A percentile compares a stretch with the other conserved stretches of the same genome.
Conservation (phyloP, 2,888 invertebrate genomes). For the Matsumyia berberina region DNA sequence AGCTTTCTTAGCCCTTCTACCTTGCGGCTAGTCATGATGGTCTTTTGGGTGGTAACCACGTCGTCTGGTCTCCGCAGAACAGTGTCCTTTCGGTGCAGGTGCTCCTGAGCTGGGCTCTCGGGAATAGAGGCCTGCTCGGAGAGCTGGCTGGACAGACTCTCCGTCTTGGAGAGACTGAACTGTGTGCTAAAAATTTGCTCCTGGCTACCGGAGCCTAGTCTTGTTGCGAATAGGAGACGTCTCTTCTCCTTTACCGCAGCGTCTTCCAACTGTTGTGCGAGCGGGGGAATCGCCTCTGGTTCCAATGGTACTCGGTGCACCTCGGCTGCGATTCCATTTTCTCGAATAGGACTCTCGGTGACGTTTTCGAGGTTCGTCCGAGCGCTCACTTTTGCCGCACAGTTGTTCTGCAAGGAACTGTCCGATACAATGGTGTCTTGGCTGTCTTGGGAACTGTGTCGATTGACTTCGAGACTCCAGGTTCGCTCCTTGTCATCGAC, state of each 20-base stretch:
- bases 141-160: conserved; percentile 87
- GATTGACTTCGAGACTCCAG: conserved; percentile 83
- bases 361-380: conserved; percentile 79
- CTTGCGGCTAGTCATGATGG: conserved; percentile 42
- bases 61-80: conserved; percentile 81
- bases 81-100: conserved; percentile 82
- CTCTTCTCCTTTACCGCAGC: conserved; percentile 82
- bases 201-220: conserved; percentile 87
- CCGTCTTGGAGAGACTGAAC: conserved; percentile 88
- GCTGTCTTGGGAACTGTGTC: conserved; percentile 85
- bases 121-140: conserved; percentile 84
- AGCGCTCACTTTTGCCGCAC: conserved; percentile 77
- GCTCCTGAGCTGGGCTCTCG: conserved; percentile 78
- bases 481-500: conserved; percentile 79
- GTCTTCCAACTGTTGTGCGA: conserved; percentile 76
- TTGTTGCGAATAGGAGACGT: conserved; percentile 88
- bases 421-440: conserved; percentile 85
- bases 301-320: conserved; percentile 81
- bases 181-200: conserved; percentile 89
- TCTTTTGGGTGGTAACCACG: conserved; percentile 44
- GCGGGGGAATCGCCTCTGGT: conserved; percentile 28
- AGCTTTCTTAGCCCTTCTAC: conserved; percentile 67
- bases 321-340: conserved; percentile 80
- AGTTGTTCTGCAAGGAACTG: conserved; percentile 78
- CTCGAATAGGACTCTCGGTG: conserved; percentile 78